Conservation (phyloP, 1,140 invertebrate species). For the Drosophila pectinifera region DNA sequence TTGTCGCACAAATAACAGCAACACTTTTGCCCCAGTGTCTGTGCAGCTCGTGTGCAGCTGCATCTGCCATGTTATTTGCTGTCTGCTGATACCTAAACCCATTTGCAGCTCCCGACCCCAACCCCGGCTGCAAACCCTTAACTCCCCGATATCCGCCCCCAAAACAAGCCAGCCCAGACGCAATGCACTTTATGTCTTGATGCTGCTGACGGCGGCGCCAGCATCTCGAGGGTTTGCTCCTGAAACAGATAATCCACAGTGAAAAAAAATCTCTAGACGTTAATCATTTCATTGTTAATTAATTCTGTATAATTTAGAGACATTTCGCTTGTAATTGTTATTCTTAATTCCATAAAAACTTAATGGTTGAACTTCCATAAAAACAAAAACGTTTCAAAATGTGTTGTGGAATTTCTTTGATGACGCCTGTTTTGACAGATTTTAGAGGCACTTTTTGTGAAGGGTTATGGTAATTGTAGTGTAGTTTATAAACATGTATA, state of each 20-base stretch:
- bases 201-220: conserved; percentile 61
- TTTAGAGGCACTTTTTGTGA: not conserved
- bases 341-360: not conserved
- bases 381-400: not conserved
- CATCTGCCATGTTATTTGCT: conserved; percentile 54
- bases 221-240: conserved; percentile 39
- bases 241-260: conserved; percentile 16
- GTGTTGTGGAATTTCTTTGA: not conserved
- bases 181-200: conserved; percentile 76
- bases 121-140: conserved; percentile 2
- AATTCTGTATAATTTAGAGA: too few species aligned
- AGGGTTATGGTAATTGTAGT: not conserved
- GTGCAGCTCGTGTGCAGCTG: conserved; percentile 19
- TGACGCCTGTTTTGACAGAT: not conserved
- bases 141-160: conserved; percentile 39
- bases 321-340: not conserved
- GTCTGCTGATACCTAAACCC: conserved; percentile 44
- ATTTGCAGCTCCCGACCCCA: not conserved
- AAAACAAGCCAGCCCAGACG: conserved; percentile 60
- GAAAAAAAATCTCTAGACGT: too few species aligned
- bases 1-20: conserved; percentile 67
- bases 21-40: conserved; percentile 49
- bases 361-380: not conserved
- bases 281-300: too few species aligned
- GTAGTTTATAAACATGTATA: too few species aligned